These are phyloP conservation scores for Vespertilio murinus DNA, from an alignment of 2,797 vertebrate species.

Conservation along the genomic window DNA sequence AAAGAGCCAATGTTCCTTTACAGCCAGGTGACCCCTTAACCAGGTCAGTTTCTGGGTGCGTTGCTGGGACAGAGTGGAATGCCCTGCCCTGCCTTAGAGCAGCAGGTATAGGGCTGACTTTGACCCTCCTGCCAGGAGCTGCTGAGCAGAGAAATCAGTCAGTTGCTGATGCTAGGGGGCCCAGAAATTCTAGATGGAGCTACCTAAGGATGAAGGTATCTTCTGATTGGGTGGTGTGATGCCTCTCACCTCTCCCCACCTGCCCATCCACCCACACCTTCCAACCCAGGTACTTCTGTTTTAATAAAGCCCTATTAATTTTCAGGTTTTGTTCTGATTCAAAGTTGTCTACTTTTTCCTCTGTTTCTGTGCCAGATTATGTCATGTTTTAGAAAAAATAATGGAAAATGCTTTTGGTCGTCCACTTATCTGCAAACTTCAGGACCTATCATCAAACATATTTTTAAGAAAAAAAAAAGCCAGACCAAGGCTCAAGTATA, in stretches of 20 bases:
- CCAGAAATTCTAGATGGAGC: neutral
- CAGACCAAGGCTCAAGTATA: neutral
- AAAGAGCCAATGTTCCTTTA: neutral
- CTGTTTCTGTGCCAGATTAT: neutral
- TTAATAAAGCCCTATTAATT: neutral
- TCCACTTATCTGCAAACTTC: neutral
- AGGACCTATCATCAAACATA: neutral
- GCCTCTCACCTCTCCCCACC: too few species aligned
- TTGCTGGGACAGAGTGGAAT: neutral
- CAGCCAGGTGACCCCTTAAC: neutral
- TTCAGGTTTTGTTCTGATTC: neutral
- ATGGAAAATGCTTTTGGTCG: neutral
- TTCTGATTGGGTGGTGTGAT: neutral
- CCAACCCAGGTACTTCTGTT: neutral
- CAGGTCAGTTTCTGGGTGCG: neutral
- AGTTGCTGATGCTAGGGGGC: neutral
- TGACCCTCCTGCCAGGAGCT: neutral
- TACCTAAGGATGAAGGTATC: neutral
- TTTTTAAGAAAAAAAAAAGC: slow-evolving; percentile 10
- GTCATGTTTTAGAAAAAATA: neutral
- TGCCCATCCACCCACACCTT: neutral
- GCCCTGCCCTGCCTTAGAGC: rapidly evolving
- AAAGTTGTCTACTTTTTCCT: neutral
- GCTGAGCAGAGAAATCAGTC: neutral
- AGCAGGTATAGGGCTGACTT: neutral